These are phyloP conservation scores for Luperina nickerlii DNA, from an alignment of 2,888 invertebrate species.

Conservation along the genomic window DNA sequence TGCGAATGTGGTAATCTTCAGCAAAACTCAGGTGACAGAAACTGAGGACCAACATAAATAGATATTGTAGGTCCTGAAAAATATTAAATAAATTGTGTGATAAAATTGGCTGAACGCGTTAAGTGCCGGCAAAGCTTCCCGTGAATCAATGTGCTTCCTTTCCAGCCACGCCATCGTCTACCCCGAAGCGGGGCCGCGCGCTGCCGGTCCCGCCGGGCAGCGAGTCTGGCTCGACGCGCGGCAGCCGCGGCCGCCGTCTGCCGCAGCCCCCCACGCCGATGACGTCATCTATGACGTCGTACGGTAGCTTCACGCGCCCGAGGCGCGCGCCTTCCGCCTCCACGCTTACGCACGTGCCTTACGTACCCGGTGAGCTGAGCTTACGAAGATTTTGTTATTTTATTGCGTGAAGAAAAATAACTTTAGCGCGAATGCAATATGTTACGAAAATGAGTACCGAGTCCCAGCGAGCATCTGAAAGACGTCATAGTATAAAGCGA, in stretches of 20 bases:
- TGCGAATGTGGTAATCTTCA: too few species aligned
- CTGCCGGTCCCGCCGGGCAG: conserved; percentile 84
- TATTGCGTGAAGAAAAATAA: not conserved
- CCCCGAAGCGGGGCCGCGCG: conserved; percentile 85
- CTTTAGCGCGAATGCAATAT: not conserved
- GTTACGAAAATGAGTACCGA: not conserved
- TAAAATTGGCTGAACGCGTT: not conserved
- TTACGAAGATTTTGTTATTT: not conserved
- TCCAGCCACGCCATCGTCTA: conserved; percentile 88
- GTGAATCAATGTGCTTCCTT: conserved; percentile 44
- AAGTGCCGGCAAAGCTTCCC: conserved; percentile 8
- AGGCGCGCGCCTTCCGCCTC: conserved; percentile 73
- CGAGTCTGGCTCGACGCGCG: conserved; percentile 82
- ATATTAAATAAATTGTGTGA: too few species aligned
- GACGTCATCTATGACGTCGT: conserved; percentile 73
- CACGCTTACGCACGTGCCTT: conserved; percentile 87
- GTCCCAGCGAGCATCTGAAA: not conserved
- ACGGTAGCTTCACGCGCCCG: conserved; percentile 67
- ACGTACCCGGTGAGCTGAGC: conserved; percentile 80
- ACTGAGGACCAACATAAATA: not conserved
- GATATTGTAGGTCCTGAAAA: not conserved
- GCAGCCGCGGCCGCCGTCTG: conserved; percentile 82
- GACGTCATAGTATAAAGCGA: not conserved
- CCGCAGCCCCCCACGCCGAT: conserved; percentile 82
- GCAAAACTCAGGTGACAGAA: not conserved